Conservation (phyloP, 2,888 invertebrate genomes). For the Heliconius erato region DNA sequence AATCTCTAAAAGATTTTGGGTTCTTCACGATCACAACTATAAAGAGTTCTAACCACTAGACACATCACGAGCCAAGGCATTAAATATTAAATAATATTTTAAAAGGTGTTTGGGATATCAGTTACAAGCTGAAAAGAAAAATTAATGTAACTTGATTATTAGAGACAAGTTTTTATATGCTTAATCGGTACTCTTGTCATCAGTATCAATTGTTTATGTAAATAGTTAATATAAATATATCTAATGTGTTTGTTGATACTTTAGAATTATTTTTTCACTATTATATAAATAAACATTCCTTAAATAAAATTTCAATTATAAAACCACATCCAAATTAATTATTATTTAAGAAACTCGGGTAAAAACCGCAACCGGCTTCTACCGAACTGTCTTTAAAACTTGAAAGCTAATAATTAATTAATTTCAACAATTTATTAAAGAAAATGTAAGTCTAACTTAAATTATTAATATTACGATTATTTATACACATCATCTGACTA, state of each 20-base stretch:
- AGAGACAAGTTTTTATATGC: background rate
- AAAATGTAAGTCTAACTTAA: background rate
- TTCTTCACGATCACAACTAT: too few species aligned
- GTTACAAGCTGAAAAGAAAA: background rate
- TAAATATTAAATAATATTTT: too few species aligned
- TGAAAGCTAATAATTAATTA: background rate
- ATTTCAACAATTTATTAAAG: background rate
- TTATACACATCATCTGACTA: background rate
- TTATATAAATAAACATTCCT: background rate
- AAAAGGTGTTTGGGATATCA: too few species aligned
- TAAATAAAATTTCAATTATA: background rate
- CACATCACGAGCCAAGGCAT: too few species aligned
- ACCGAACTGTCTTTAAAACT: background rate
- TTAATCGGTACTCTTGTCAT: too few species aligned
- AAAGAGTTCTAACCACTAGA: too few species aligned
- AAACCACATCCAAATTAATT: conserved; percentile 8
- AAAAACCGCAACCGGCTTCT: background rate
- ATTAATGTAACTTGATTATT: background rate
- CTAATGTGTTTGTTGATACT: too few species aligned
- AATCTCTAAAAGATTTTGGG: too few species aligned
- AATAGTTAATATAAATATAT: too few species aligned
- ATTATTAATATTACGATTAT: background rate
- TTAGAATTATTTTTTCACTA: too few species aligned
- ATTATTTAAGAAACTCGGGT: background rate
- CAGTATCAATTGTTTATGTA: background rate